Percentiles rank a stretch among this genome's conserved stretches.
These are phyloP conservation scores for Heteractis magnifica DNA, from an alignment of 92 coral and sea anemone genomes.

Conservation along the genomic window DNA sequence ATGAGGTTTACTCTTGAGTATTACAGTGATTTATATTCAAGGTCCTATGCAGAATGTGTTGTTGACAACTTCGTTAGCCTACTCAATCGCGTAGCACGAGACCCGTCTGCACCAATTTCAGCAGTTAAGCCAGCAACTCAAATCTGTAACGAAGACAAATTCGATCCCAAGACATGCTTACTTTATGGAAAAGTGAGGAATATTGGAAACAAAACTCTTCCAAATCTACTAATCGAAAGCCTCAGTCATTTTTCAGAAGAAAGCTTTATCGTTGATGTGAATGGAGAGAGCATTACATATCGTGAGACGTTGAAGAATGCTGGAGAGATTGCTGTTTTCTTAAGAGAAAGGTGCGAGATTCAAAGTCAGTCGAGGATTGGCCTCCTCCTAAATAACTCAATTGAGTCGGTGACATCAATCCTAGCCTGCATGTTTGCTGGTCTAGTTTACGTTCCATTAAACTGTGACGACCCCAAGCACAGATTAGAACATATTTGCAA, in stretches of 20 bases:
- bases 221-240: background rate
- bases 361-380: constrained; percentile 4
- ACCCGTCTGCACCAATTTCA: background rate
- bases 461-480: constrained; percentile 2
- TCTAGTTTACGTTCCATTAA: constrained; percentile 4
- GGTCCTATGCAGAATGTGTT: background rate
- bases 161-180: background rate
- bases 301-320: background rate
- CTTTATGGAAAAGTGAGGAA: background rate
- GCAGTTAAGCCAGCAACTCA: background rate
- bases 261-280: background rate
- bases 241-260: background rate
- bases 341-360: background rate
- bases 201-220: background rate
- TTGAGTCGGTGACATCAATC: background rate
- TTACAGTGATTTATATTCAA: constrained; percentile 4
- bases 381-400: background rate
- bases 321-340: constrained; percentile 4
- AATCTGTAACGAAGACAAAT: background rate
- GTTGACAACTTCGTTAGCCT: background rate
- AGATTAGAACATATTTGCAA: constrained; percentile 2
- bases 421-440: constrained; percentile 2
- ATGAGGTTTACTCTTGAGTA: constrained; percentile 4
- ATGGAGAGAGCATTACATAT: background rate
- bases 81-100: background rate